Conservation (phyloP, 1,140 invertebrate genomes). For the Procambarus virginalis region DNA sequence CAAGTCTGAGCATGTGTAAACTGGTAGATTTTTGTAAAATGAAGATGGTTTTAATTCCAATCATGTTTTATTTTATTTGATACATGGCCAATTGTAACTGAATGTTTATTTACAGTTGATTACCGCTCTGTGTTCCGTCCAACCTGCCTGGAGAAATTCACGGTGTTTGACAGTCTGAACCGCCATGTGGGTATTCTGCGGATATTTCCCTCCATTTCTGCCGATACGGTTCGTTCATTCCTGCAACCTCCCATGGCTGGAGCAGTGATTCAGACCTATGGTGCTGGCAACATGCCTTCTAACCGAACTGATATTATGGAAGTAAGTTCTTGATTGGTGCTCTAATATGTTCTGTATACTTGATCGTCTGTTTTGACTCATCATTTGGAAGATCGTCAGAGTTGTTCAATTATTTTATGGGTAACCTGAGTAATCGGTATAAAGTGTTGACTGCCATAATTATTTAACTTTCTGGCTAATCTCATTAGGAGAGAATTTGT, state of each 20-base stretch:
- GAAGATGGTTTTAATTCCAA: too few species aligned
- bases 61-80: too few species aligned
- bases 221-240: slow-evolving; percentile 84
- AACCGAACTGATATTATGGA: slow-evolving; percentile 87
- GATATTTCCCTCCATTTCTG: slow-evolving; percentile 92
- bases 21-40: too few species aligned
- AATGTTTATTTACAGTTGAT: slow-evolving; percentile 79
- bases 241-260: slow-evolving; percentile 89
- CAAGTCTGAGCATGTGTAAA: too few species aligned
- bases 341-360: too few species aligned
- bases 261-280: slow-evolving; percentile 94
- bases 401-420: too few species aligned
- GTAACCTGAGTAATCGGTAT: too few species aligned
- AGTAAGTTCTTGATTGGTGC: background rate
- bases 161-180: slow-evolving; percentile 85
- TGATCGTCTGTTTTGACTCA: too few species aligned
- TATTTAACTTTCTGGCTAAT: too few species aligned
- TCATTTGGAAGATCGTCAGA: too few species aligned
- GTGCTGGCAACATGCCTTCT: slow-evolving; percentile 92
- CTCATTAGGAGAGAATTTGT: too few species aligned
- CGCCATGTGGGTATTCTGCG: slow-evolving; percentile 89
- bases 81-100: background rate
- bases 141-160: slow-evolving; percentile 83
- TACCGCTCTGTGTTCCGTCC: slow-evolving; percentile 86
- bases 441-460: too few species aligned